Base-by-base conservation (phyloP, 2,113 vertebrate genomes). In the Coryphaenoides rupestris region DNA sequence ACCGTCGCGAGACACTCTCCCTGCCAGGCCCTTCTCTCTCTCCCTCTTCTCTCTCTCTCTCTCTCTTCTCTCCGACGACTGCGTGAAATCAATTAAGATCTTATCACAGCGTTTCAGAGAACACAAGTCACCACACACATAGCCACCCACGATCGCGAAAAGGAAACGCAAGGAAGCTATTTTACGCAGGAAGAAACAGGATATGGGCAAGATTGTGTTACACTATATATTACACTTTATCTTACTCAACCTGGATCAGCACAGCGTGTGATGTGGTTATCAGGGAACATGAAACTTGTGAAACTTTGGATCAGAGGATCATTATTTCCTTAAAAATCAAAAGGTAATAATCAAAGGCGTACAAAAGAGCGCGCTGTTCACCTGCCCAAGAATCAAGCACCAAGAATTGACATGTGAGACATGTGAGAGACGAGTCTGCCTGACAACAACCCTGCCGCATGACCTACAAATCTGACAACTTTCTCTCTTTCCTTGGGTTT, bases 401-500 rank as follows among this genome's bases (percentile, higher is more conserved):
- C 16, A 13, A 9, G 15, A 53, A 28, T 66, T n/a, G 66, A 67
- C 62, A 62, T 69, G 49, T 40, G 68, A 62, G 69, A 75, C 72
- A 72, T 77, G 62, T 40, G 77, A 83, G 68, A 40, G 52, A 19
- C 33, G 56, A 81, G 65, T 90, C 88, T 90, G 88, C 89, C 88
- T 86, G 76, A 88, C 89, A 84, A 89, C 86, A 88, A 83, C 81
- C 84, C 79, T 82, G 70, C 83, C 84, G 82, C 73, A 75, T 90
- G 87, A 90, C 90, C 89, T 90, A 91, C 84, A 91, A 90, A 90
- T 89, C 83, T 87, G 84, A 89, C 86, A 89, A 87, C 82, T 86
- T 84, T 86, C 85, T 86, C 85, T 89, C 85, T 86, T 40, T 89
- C 81, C 84, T 81, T 73, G 67, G 74, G 77, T 81, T 77, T 79